A percentile compares a stretch with the other conserved stretches of the same genome.
phyloP scores from a whole-genome alignment of 1,140 invertebrate genomes.

The Laupala kohalensis region DNA sequence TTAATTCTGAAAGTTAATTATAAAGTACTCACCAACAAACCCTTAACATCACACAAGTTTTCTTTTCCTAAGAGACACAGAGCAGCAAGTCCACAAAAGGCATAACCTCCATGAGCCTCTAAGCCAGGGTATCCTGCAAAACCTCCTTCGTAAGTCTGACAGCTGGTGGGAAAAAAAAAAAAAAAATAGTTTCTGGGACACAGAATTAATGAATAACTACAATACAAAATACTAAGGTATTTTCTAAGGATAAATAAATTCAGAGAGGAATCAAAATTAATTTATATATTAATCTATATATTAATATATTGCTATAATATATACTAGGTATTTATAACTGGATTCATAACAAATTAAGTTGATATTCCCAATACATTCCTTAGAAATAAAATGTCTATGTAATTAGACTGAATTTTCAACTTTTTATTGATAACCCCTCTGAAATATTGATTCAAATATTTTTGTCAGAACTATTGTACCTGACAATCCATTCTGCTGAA shows the following conservation, averaged over 20 bases:
- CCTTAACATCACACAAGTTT: constrained; percentile 63
- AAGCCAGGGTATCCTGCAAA: constrained; percentile 87
- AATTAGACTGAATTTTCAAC: no score
- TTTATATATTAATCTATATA: no score
- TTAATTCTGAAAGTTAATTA: background rate
- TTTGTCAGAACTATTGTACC: constrained; percentile 32
- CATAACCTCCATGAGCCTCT: constrained; percentile 97
- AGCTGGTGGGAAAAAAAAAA: no score
- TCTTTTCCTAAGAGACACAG: constrained; percentile 69
- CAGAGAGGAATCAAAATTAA: no score
- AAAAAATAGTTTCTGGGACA: no score
- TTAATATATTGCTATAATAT: no score
- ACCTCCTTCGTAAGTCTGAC: constrained; percentile 97
- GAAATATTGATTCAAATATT: no score
- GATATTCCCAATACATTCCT: background rate
- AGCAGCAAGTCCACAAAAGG: constrained; percentile 89
- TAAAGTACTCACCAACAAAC: constrained; percentile 49
- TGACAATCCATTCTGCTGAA: constrained; percentile 80
- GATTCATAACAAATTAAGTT: no score
- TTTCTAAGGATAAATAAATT: no score
- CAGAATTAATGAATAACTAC: no score
- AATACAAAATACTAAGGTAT: no score
- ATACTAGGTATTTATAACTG: no score
- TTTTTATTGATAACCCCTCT: background rate
- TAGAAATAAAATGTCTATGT: background rate